Evolutionary conservation across 2,888 invertebrate genomes (phyloP).

Genomic region (Drosophila emarginata): DNA sequence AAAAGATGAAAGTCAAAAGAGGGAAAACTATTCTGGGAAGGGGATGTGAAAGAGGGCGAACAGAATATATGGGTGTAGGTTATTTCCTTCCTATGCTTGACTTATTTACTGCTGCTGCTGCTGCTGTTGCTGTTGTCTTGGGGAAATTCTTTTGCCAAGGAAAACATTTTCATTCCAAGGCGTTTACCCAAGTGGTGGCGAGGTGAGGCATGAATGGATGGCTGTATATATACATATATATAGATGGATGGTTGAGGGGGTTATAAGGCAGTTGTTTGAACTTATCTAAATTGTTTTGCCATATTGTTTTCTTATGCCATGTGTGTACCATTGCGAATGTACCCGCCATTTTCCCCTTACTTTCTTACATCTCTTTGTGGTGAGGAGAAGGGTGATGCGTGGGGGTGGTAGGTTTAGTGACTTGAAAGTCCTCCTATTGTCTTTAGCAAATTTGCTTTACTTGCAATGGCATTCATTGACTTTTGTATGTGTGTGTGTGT

Average conservation of each 20-base stretch:
- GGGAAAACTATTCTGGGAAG: not conserved
- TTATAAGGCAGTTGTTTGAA: constrained; percentile 67
- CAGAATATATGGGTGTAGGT: constrained; percentile 5
- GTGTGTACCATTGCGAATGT: constrained; percentile 56
- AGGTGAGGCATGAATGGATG: constrained; percentile 1
- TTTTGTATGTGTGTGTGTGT: constrained; percentile 47
- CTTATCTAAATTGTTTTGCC: constrained; percentile 79
- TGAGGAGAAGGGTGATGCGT: constrained; percentile 22
- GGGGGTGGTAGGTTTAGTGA: constrained; percentile 14
- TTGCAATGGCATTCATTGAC: constrained; percentile 70
- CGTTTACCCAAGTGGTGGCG: constrained; percentile 29
- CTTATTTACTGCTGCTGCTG: constrained; percentile 34
- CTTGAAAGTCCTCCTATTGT: constrained; percentile 63
- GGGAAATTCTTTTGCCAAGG: constrained; percentile 65
- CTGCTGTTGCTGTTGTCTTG: constrained; percentile 52
- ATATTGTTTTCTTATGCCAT: constrained; percentile 77
- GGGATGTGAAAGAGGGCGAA: not conserved
- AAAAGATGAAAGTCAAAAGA: constrained; percentile 31
- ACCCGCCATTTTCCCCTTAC: not conserved
- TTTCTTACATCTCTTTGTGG: constrained; percentile 5
- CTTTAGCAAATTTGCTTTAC: constrained; percentile 76
- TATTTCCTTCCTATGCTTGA: constrained; percentile 27
- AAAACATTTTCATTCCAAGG: constrained; percentile 75
- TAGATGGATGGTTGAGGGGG: not conserved
- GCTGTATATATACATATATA: not conserved